phyloP scores from a whole-genome alignment of 2,113 vertebrate genomes.

The Phyllostomus discolor region DNA sequence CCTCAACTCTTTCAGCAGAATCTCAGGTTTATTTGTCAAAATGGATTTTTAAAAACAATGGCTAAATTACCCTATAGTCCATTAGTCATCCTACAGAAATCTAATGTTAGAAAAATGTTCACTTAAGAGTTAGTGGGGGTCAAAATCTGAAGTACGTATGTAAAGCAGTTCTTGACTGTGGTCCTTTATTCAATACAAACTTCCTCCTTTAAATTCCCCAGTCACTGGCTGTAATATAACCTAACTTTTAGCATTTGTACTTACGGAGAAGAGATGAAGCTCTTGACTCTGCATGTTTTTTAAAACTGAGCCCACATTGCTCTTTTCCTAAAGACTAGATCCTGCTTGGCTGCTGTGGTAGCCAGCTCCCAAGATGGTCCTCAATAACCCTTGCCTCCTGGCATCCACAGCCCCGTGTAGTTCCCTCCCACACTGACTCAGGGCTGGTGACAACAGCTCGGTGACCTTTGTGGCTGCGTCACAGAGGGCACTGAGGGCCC shows the following conservation, averaged over 20 bases:
- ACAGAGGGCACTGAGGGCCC: background rate
- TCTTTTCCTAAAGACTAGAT: background rate
- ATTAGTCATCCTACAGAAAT: conserved; percentile 55
- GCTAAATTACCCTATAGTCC: background rate
- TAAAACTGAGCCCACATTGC: background rate
- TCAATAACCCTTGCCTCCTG: background rate
- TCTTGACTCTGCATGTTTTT: background rate
- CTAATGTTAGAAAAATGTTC: conserved; percentile 49
- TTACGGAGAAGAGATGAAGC: background rate
- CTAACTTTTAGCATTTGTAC: background rate
- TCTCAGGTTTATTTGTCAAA: conserved; percentile 40
- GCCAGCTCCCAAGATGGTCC: background rate
- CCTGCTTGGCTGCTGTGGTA: background rate
- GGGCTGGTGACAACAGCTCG: background rate
- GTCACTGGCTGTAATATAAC: background rate
- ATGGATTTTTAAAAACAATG: conserved; percentile 53
- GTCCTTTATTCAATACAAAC: background rate
- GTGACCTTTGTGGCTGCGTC: background rate
- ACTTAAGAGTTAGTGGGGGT: conserved; percentile 4
- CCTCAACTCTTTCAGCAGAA: conserved; percentile 46
- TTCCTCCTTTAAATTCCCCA: conserved; percentile 25
- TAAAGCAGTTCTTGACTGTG: conserved; percentile 6
- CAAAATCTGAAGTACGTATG: background rate
- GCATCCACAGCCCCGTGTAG: background rate
- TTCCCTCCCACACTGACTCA: background rate